Percentiles rank a stretch among this genome's conserved stretches.
These are phyloP conservation scores for Tyria jacobaeae DNA, from an alignment of 2,888 invertebrate genomes.

Conservation along the genomic window DNA sequence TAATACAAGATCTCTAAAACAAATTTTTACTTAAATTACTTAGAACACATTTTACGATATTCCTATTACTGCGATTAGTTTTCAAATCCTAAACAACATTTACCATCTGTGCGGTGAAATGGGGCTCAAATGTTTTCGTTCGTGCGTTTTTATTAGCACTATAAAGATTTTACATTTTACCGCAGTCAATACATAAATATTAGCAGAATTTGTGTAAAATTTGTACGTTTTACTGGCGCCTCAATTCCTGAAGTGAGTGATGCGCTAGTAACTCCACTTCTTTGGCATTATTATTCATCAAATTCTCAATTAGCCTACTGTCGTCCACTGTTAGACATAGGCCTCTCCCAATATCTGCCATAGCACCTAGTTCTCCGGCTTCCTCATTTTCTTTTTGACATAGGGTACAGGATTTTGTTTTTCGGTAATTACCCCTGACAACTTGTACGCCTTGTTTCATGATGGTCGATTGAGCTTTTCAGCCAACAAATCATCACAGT, in stretches of 20 bases:
- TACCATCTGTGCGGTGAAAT: slow-evolving; percentile 28
- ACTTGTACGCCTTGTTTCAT: too few relatives aligned
- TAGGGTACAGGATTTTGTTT: too few relatives aligned
- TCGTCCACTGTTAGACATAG: too few relatives aligned
- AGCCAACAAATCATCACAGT: too few relatives aligned
- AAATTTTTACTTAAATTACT: slow-evolving; percentile 1
- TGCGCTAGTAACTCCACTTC: too few relatives aligned
- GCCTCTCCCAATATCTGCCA: too few relatives aligned
- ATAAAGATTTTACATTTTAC: slow-evolving; percentile 8
- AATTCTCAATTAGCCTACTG: too few relatives aligned
- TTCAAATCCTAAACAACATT: slow-evolving; percentile 25
- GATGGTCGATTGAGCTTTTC: too few relatives aligned
- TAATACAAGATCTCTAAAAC: slow-evolving; percentile 1
- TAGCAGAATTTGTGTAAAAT: background rate
- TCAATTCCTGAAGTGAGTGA: background rate
- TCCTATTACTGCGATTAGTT: slow-evolving; percentile 20
- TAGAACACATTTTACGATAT: slow-evolving; percentile 9
- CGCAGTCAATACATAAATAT: slow-evolving; percentile 14
- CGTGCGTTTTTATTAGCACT: slow-evolving; percentile 40
- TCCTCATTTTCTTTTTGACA: too few relatives aligned
- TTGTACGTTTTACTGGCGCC: background rate
- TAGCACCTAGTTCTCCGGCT: too few relatives aligned
- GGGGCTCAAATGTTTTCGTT: slow-evolving; percentile 33
- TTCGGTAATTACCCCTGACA: too few relatives aligned
- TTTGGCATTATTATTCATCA: too few relatives aligned